A percentile compares a stretch with the other conserved stretches of the same genome.
These are phyloP conservation scores for Hylaeus anthracinus DNA, from an alignment of 1,140 invertebrate species.

Conservation along the genomic window DNA sequence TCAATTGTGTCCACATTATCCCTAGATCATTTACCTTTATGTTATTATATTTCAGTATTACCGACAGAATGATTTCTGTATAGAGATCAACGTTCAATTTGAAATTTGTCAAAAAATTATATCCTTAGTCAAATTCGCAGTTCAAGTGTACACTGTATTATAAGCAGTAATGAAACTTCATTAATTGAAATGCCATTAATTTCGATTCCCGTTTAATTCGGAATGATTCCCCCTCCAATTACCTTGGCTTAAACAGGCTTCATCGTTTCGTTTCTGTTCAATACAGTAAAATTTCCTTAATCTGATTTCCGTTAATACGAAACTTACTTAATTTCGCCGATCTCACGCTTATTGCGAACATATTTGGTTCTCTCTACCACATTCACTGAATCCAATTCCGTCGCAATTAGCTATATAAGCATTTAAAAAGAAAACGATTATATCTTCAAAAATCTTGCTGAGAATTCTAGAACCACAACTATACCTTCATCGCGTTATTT, in stretches of 20 bases:
- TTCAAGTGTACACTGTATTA: not conserved
- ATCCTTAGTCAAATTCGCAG: not conserved
- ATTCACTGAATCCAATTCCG: not conserved
- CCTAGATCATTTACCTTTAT: too few relatives aligned
- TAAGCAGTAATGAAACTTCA: not conserved
- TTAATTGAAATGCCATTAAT: conserved; percentile 28
- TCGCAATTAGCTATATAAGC: not conserved
- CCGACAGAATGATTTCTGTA: too few relatives aligned
- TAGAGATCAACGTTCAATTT: too few relatives aligned
- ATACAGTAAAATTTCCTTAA: conserved; percentile 44
- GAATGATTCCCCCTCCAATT: conserved; percentile 17
- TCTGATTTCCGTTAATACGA: conserved; percentile 31
- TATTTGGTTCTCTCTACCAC: not conserved
- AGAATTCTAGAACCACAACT: too few relatives aligned
- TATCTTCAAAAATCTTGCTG: too few relatives aligned
- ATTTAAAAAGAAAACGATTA: too few relatives aligned
- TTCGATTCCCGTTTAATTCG: conserved; percentile 10
- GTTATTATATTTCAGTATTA: too few relatives aligned
- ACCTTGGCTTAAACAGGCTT: conserved; percentile 34
- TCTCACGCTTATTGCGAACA: conserved; percentile 4
- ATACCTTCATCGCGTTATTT: too few relatives aligned
- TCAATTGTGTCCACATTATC: too few relatives aligned
- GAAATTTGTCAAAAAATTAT: too few relatives aligned
- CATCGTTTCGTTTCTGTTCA: conserved; percentile 20
- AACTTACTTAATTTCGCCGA: conserved; percentile 22